Base-by-base conservation (phyloP, 2,797 vertebrate species). In the Menidia menidia region DNA sequence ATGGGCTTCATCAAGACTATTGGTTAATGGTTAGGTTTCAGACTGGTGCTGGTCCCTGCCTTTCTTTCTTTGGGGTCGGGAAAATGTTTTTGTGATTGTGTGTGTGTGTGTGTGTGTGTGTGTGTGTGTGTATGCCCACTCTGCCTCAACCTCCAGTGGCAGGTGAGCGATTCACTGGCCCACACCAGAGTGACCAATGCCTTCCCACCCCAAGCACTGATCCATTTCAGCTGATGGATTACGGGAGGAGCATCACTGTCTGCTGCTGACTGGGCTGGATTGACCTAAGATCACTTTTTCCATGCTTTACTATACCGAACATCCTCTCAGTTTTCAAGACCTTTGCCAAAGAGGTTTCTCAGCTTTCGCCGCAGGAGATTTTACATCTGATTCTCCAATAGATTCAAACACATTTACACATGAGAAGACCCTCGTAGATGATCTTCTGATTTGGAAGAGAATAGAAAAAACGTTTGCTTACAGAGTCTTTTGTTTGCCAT, bases 171-270 rank as follows among this genome's bases (percentile, higher is more conserved):
- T 91, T 90, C 78, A 87, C 83, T 81, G 81, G 78, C 77, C 74
- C 67, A 50, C 53, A 73, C 61, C 51, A 65, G 64, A 86, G 82
- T 85, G 75, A 86, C 82, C 87, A 84, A 83, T 85, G 85, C 70
- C 77, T 90, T 80, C 81, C 75, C 73, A 75, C 75, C 64, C 48
- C 61, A 61, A 64, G 61, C 75, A 75, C 75, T 81, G 86, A 88
- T 90, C 86, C 80, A 87, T 87, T 89, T 82, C 67, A 81, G 76
- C 83, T 89, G 88, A 91, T 88, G 86, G 77, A 89, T 90, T 82
- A 79, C 43, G 77, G 82, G 64, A 78, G 75, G 71, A 80, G 71
- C 75, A 77, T 81, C 78, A 33, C 62, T 79, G 82, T 68, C 59
- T 31, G 1, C 75, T 90, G 88, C 88, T 90, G 89, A 89, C 90